Percentiles rank a stretch among this genome's conserved stretches.
Conservation (phyloP, 1,140 invertebrate species). For the Trachymyrmex septentrionalis region DNA sequence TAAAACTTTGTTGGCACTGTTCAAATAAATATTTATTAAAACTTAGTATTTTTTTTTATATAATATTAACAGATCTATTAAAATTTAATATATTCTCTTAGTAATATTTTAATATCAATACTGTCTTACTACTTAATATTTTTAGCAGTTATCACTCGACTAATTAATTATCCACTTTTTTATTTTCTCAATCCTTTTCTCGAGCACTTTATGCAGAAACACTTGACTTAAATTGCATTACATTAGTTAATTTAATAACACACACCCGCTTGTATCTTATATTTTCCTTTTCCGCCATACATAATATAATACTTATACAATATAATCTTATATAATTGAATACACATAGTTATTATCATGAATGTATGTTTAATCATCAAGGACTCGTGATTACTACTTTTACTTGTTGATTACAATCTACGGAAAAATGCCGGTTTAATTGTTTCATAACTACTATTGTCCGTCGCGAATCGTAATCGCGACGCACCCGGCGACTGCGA, state of each 20-base stretch:
- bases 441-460: conserved; percentile 1
- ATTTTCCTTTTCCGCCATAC: neutral
- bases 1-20: no score
- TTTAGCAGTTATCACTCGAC: neutral
- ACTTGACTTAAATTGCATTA: neutral
- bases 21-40: no score
- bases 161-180: neutral
- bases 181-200: neutral
- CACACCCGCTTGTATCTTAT: neutral
- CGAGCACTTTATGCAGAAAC: neutral
- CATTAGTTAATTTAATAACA: neutral
- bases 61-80: no score
- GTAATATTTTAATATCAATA: neutral
- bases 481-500: conserved; percentile 10
- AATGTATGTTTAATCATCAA: neutral
- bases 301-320: neutral
- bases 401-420: neutral
- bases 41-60: no score
- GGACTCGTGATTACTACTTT: conserved; percentile 11
- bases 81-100: no score
- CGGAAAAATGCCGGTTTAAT: conserved; percentile 3
- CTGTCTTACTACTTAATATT: neutral
- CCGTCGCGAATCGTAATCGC: conserved; percentile 25
- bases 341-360: neutral
- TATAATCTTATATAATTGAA: neutral